Base-by-base conservation (phyloP, 2,888 invertebrate species). In the Cataglyphis cursor region DNA sequence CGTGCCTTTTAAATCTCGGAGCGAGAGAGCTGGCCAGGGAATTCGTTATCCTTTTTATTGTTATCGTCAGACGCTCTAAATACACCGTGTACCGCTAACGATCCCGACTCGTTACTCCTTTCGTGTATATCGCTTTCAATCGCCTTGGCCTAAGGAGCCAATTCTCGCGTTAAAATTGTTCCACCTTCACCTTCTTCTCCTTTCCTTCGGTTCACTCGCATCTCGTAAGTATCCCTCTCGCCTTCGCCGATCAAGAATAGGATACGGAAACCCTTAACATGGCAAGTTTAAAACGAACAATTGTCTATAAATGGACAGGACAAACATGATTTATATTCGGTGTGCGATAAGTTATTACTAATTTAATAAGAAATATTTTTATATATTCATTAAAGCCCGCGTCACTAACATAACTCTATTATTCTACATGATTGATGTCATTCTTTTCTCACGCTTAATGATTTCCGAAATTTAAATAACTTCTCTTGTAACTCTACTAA, bases 101-200 rank as follows among this genome's bases (percentile, higher is more conserved):
- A 86, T 75, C 84, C 57, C 85, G 83, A 72, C 84, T 87, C 84
- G 87, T 88, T 88, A 86, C 86, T 84, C 74, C 48, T 80, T 85
- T 83, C 80, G 80, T 85, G 83, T 85, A 76, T 81, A 85, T 87
- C 87, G 85, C 83, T 84, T 86, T 83, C 84, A 86, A 88, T 87
- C 88, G 75, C 54, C 65, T 61, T 78, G 44, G 57, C 84, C 82
- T 44, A 80, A 85, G 80, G 65, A 81, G 85, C 80, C 31, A 82
- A 82, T 72, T 81, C 81, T 81, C 81, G 84, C 28, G 72, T 72
- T 82, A 84, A 84, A 84, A 72, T 70, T 72, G 57, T 57, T 81
- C 41, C 54, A 73, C 66, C 73, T 31, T 31, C 31, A 35, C 18
- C 48, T 48, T 28, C 35, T 24, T 64, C 38, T 57, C 8, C 54